A percentile compares a stretch with the other conserved stretches of the same genome.
These are phyloP conservation scores for Pterostichus madidus DNA, from an alignment of 2,888 invertebrate genomes.

Conservation along the genomic window DNA sequence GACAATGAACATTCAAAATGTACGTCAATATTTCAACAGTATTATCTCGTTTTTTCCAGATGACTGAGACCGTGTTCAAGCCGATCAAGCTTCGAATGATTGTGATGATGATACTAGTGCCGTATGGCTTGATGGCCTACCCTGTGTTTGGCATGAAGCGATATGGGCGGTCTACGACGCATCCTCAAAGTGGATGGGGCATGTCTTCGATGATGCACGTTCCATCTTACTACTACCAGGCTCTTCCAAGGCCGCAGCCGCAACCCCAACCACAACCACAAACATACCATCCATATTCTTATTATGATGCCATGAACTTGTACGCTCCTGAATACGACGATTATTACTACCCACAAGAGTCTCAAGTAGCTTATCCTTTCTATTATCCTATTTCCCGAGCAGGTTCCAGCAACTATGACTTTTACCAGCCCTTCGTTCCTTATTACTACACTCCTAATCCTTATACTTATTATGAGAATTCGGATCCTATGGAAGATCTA, in stretches of 20 bases:
- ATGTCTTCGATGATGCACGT: conserved; percentile 70
- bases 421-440: conserved; percentile 76
- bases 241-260: conserved; percentile 73
- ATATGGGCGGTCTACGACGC: conserved; percentile 73
- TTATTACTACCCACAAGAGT: conserved; percentile 80
- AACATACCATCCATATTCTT: conserved; percentile 78
- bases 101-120: conserved; percentile 61
- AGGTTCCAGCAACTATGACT: conserved; percentile 77
- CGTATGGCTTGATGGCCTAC: conserved; percentile 70
- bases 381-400: conserved; percentile 75
- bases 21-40: conserved; percentile 13
- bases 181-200: conserved; percentile 67
- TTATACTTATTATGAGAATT: conserved; percentile 76
- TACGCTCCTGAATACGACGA: conserved; percentile 80
- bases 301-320: conserved; percentile 76
- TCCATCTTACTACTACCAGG: conserved; percentile 73
- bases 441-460: conserved; percentile 77
- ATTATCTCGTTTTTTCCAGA: conserved; percentile 25
- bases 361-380: conserved; percentile 73
- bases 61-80: conserved; percentile 41
- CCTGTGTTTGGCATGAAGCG: conserved; percentile 76
- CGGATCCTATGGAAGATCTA: conserved; percentile 79
- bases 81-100: conserved; percentile 11
- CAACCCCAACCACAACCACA: conserved; percentile 77
- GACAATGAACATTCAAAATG: conserved; percentile 22